Conservation (phyloP, 2,888 invertebrate species). For the Thera britannica region DNA sequence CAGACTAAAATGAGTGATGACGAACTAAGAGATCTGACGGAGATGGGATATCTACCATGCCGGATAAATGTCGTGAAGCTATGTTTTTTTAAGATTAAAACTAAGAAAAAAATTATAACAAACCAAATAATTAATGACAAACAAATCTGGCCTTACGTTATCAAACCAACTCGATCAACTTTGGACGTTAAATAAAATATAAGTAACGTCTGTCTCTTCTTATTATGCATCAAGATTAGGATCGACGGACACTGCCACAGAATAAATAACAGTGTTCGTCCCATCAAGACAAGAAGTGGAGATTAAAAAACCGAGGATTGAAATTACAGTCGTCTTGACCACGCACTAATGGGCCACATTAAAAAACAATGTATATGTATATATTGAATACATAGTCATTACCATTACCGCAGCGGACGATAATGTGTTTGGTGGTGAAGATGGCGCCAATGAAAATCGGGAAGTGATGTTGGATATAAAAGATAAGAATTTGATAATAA, state of each 20-base stretch:
- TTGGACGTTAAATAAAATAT: slow-evolving; percentile 83
- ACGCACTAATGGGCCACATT: slow-evolving; percentile 79
- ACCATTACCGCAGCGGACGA: slow-evolving; percentile 69
- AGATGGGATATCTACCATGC: no score
- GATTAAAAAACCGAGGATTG: slow-evolving; percentile 73
- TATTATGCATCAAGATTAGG: slow-evolving; percentile 80
- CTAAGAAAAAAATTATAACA: slow-evolving; percentile 48
- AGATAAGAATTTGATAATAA: slow-evolving; percentile 47
- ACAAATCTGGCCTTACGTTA: slow-evolving; percentile 76
- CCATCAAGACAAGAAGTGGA: slow-evolving; percentile 73
- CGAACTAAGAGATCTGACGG: neutral
- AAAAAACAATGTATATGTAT: slow-evolving; percentile 55
- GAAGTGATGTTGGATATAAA: slow-evolving; percentile 44
- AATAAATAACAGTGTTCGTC: slow-evolving; percentile 51
- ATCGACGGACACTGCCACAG: slow-evolving; percentile 72
- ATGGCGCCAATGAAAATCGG: slow-evolving; percentile 58
- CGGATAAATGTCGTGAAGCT: no score
- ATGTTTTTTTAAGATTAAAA: neutral
- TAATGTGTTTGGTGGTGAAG: slow-evolving; percentile 62
- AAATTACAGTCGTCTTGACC: slow-evolving; percentile 79
- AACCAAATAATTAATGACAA: slow-evolving; percentile 75
- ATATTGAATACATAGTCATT: slow-evolving; percentile 46
- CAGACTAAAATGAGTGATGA: neutral
- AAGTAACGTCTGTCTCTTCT: slow-evolving; percentile 83
- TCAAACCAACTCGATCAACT: slow-evolving; percentile 76